Evolutionary conservation across 1,140 invertebrate genomes (phyloP).

Genomic region (Sarcophaga peregrina): DNA sequence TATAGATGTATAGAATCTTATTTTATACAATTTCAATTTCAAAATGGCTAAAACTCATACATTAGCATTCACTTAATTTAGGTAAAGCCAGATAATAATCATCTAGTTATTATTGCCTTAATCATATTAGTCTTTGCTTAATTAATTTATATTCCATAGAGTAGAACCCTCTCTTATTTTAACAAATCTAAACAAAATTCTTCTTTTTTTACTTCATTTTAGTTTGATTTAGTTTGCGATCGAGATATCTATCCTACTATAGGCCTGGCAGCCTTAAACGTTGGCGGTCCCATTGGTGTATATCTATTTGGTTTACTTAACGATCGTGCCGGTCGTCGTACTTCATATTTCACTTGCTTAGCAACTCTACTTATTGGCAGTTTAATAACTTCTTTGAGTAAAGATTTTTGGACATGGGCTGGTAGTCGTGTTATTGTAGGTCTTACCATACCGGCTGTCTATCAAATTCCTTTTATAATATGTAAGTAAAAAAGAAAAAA

Average conservation of each 20-base stretch:
- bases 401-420: constrained; percentile 85
- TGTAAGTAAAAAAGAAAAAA: constrained; percentile 71
- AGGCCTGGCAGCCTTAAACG: constrained; percentile 83
- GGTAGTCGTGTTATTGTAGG: constrained; percentile 82
- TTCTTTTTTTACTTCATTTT: not conserved
- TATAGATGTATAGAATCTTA: constrained; percentile 75
- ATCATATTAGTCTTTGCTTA: not conserved
- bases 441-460: constrained; percentile 91
- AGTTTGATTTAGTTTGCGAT: constrained; percentile 89
- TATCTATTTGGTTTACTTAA: constrained; percentile 79
- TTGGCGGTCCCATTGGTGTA: constrained; percentile 88
- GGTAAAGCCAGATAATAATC: constrained; percentile 28
- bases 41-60: constrained; percentile 7
- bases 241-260: constrained; percentile 86
- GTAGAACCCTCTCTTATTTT: not conserved
- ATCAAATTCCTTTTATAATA: constrained; percentile 94
- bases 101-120: constrained; percentile 16
- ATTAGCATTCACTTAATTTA: not conserved
- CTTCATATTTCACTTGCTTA: constrained; percentile 85
- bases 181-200: not conserved
- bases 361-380: constrained; percentile 82
- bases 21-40: not conserved
- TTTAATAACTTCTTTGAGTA: constrained; percentile 78
- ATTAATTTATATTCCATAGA: not conserved
- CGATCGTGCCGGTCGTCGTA: constrained; percentile 85